A percentile compares a stretch with the other conserved stretches of the same genome.
Conservation (phyloP, 1,140 invertebrate genomes). For the Platyura marginata region DNA sequence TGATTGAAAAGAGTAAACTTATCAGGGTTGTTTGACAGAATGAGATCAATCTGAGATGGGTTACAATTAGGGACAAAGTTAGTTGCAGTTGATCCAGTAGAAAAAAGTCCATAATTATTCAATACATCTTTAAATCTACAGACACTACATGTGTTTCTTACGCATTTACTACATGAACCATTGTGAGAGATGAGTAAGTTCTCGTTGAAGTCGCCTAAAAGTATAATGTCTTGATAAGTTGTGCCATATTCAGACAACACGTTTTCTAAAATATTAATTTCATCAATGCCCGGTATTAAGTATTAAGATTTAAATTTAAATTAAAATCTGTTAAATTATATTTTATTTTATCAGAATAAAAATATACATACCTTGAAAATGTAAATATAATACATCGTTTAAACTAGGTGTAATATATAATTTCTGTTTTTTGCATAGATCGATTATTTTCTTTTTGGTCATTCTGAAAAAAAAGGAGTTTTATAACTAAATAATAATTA, state of each 20-base stretch:
- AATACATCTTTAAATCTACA: too few relatives aligned
- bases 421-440: slow-evolving; percentile 71
- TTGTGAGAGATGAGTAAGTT: background rate
- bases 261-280: background rate
- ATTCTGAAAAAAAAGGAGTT: too few relatives aligned
- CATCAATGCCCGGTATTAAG: background rate
- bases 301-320: background rate
- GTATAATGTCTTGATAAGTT: background rate
- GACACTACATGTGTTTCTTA: too few relatives aligned
- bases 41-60: too few relatives aligned
- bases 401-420: slow-evolving; percentile 73
- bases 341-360: background rate
- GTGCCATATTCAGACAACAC: background rate
- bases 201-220: background rate
- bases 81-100: too few relatives aligned
- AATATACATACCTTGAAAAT: slow-evolving; percentile 63
- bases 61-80: too few relatives aligned
- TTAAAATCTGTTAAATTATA: background rate
- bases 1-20: too few relatives aligned
- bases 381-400: slow-evolving; percentile 88
- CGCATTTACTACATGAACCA: too few relatives aligned
- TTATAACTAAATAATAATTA: too few relatives aligned
- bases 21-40: too few relatives aligned
- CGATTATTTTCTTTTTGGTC: slow-evolving; percentile 51
- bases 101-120: too few relatives aligned